Evolutionary conservation across 2,888 invertebrate species (phyloP), one percentile per base, ranked within the genome.

Genomic region (Pyrrhosoma nymphula): DNA sequence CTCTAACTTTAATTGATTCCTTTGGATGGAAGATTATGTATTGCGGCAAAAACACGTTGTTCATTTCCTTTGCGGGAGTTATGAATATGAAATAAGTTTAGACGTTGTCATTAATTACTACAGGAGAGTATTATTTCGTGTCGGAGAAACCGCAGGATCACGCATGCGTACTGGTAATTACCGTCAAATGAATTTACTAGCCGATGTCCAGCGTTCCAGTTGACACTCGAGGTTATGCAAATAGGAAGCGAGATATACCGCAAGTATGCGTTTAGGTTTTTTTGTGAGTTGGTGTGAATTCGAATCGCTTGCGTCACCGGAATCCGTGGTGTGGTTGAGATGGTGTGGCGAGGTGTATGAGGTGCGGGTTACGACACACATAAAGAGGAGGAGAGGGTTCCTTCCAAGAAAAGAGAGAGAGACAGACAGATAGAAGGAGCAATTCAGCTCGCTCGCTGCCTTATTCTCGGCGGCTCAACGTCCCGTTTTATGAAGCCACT

Each of bases 181-280:
- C 16, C 30, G 30, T 82, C 30, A 82, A 35, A n/a, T 82, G 30
- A 16, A 82, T 82, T 35, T 82, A 14, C 16, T 16, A 4, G 16
- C 82, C n/a, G 30, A 0, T 35, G 82, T 82, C 26, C 82, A 82
- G 82, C 82, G 3, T 16, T 35, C 30, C 16, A 35, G 47, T 16
- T 14, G 93, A 47, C n/a, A 93, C 69, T 26, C n/a, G 69, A 69
- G 75, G 14, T 69, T 69, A 75, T n/a, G 93, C 93, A 93, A 93
- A 93, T 69, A 47, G 47, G 69, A 69, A 39, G 47, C 16, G 63
- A 20, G 63, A 69, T 63, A 30, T 14, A 63, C 39, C 20, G 14
- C 93, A 60, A 30, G 47, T 30, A 39, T 20, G 14, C 20, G 1
- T 20, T 60, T 20, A 60, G 47, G 69, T 10, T 93, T 93, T 93